Base-by-base conservation (phyloP, 1,140 invertebrate genomes). In the Drosophila littoralis region DNA sequence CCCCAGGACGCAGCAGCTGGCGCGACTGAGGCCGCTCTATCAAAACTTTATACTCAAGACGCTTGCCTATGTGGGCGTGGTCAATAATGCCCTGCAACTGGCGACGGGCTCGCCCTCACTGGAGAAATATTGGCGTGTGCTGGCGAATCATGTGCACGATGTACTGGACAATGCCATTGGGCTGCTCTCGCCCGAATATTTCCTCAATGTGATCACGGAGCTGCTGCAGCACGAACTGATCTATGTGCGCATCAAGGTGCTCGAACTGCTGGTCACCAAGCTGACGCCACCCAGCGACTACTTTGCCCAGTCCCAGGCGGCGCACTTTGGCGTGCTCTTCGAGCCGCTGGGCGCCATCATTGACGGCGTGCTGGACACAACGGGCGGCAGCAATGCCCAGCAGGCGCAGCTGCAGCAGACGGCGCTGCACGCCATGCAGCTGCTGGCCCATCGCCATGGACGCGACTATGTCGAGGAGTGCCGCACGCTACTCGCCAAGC, bases 191-290 rank as follows among this genome's bases (percentile, higher is more conserved):
- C 94, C 96, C 7, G 91, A 93, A 5, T 94, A 96, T 93, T 98
- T 98, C 89, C 89, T 98, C 9, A 92, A 94, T 28, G 97, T 97
- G 1, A 93, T 98, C 3, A 93, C 94, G 60, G 94, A 95, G 1
- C 93, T 98, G 40, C 90, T 98, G 73, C 92, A 94, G 12, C 95
- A 97, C 78, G 93, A 95, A 15, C 81, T 96, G 10, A 78, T 94
- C 1, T 94, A 94, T 2, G 95, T 98, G 1, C 94, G 96, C 77
- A 94, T 95, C 54, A 97, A 97, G 91, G 95, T 96, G 0, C 94
- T 98, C 92, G 97, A 98, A 81, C 90, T 99, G 22, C 91, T 98
- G 0, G 97, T 97, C 77, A 93, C 93, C 13, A 96, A 97, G 92
- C 92, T 98, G 4, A 94, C 96, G 48, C 94, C 95, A 46, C 94